These are phyloP conservation scores for Pristionchus mayeri DNA, from an alignment of 2,888 invertebrate genomes.

Conservation along the genomic window DNA sequence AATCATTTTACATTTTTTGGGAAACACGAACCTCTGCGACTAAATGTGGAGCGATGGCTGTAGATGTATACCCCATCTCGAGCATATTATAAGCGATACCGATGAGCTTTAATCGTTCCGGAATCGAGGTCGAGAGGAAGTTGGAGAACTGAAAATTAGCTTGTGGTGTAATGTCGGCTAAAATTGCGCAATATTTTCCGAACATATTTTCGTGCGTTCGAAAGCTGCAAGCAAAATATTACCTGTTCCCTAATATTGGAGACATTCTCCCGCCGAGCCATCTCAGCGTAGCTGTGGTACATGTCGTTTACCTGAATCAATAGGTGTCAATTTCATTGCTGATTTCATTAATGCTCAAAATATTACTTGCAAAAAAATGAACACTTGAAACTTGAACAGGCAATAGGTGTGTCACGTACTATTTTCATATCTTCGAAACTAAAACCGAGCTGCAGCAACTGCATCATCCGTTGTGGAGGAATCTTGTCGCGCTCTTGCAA, in stretches of 20 bases:
- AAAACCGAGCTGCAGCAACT: conserved; percentile 63
- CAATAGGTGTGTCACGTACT: no score
- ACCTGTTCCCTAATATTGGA: conserved; percentile 13
- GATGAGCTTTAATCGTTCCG: conserved; percentile 49
- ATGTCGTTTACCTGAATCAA: conserved; percentile 46
- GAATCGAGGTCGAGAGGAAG: conserved; percentile 25
- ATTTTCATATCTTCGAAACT: conserved; percentile 62
- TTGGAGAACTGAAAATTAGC: conserved; percentile 31
- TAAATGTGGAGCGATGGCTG: background rate
- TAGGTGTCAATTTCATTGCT: no score
- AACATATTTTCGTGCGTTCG: background rate
- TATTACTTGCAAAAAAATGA: no score
- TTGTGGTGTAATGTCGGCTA: background rate
- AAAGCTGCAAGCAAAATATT: background rate
- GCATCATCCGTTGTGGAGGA: conserved; percentile 61
- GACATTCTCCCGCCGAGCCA: conserved; percentile 30
- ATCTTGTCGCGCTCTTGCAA: conserved; percentile 49
- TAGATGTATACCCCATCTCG: conserved; percentile 58
- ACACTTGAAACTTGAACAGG: no score
- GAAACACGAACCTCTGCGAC: conserved; percentile 6
- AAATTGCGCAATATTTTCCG: background rate
- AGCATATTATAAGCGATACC: conserved; percentile 59
- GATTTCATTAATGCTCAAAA: no score
- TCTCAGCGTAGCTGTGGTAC: conserved; percentile 21
- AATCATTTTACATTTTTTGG: no score